A percentile compares a stretch with the other conserved stretches of the same genome.
These are phyloP conservation scores for Microctenopoma lineatum DNA, from an alignment of 2,797 vertebrate genomes.

Conservation along the genomic window DNA sequence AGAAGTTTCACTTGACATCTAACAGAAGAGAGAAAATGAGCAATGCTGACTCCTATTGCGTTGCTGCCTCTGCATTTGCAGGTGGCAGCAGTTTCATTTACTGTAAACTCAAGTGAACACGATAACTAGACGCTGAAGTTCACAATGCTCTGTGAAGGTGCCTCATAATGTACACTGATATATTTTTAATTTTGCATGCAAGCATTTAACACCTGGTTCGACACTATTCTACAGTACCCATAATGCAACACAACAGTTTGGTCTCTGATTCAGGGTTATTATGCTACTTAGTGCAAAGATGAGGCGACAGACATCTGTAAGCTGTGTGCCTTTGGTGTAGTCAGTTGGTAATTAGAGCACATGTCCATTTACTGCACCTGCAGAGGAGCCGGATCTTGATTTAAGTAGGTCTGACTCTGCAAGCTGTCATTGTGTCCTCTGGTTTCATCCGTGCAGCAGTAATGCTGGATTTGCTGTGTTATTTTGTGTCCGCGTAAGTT, in stretches of 20 bases:
- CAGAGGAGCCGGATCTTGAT: conserved; percentile 6
- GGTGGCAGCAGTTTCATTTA: not conserved
- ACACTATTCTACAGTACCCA: not conserved
- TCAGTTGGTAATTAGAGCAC: conserved; percentile 28
- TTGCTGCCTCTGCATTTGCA: too few relatives aligned
- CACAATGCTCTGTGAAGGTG: too few relatives aligned
- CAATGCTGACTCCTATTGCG: too few relatives aligned
- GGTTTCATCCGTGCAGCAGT: not conserved
- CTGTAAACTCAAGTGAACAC: not conserved
- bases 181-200: too few relatives aligned
- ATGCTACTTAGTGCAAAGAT: too few relatives aligned
- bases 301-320: not conserved
- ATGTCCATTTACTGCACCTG: conserved; percentile 1
- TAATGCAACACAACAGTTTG: not conserved
- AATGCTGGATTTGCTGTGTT: not conserved
- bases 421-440: not conserved
- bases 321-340: not conserved
- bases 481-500: not conserved
- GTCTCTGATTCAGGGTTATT: not conserved
- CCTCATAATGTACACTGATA: too few relatives aligned
- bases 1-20: not conserved
- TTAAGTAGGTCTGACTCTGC: not conserved
- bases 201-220: not conserved
- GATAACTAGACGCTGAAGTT: not conserved
- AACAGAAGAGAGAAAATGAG: not conserved